Evolutionary conservation across 2,113 vertebrate genomes (phyloP), one percentile per base, ranked within the genome.

Genomic region (Hemibagrus wyckioides): DNA sequence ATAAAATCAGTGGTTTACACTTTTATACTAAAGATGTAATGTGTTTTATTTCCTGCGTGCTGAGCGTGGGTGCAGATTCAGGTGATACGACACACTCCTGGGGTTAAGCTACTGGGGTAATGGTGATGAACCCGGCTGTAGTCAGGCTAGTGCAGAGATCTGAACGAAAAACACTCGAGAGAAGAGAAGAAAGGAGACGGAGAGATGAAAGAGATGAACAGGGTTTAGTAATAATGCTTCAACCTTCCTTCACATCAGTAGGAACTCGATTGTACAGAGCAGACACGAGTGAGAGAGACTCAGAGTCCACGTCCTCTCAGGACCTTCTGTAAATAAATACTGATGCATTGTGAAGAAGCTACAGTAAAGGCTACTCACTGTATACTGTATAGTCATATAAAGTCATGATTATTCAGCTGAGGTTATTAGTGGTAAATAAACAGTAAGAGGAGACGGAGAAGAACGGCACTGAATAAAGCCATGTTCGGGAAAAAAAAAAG

Each of bases 351-450:
- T 41, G 81, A 89, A 84, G 52, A 87, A 69, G 82, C 83, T 87
- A 90, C 85, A 90, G 89, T 88, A 88, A 54, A 84, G 75, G 88
- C 82, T 89, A 90, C 84, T 56, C 89, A 88, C 88, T 90, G 90
- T 90, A 56, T 90, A 88, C 88, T 90, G 90, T 90, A 89, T 75
- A 88, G 15, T 48, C 4, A 48, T 48, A 48, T 48, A 48, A 83
- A 87, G 82, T 80, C 89, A 90, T 92, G 91, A 90, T 92, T 89
- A 76, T n/a, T 89, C 54, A 48, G 79, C 50, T 85, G 80, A 80
- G 52, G 69, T 61, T 59, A 87, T 59, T 59, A 67, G 44, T 56
- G 87, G 63, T 73, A 54, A 90, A 73, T 54, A 87, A 87, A 89
- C 82, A 39, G 50, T 4, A 56, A 61, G 76, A 79, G 39, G 25